Percentiles rank a stretch among this genome's conserved stretches.
These are phyloP conservation scores for Heliconius congener DNA, from an alignment of 1,140 invertebrate genomes.

Conservation along the genomic window DNA sequence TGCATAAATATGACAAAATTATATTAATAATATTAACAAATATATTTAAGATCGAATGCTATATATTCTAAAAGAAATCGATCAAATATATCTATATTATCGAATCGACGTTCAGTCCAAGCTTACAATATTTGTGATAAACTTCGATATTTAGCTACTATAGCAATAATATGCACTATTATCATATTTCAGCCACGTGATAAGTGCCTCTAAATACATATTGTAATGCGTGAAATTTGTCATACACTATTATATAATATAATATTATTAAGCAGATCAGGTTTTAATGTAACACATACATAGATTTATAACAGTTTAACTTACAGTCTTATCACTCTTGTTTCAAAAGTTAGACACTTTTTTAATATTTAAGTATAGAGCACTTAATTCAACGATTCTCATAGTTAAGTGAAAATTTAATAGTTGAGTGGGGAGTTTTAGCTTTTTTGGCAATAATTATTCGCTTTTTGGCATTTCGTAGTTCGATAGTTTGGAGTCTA, in stretches of 20 bases:
- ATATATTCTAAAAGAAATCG: conserved; percentile 23
- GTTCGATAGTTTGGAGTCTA: conserved; percentile 65
- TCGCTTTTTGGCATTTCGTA: conserved; percentile 73
- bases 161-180: conserved; percentile 68
- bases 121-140: conserved; percentile 75
- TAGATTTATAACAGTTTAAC: conserved; percentile 44
- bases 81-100: conserved; percentile 29
- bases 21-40: conserved; percentile 16
- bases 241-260: conserved; percentile 34
- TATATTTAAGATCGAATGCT: conserved; percentile 22
- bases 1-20: conserved; percentile 48
- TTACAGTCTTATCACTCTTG: conserved; percentile 40
- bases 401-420: conserved; percentile 44
- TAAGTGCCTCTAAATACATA: conserved; percentile 71
- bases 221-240: conserved; percentile 50
- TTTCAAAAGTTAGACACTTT: conserved; percentile 48
- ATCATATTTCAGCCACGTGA: conserved; percentile 59
- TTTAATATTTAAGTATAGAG: conserved; percentile 60
- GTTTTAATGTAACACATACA: conserved; percentile 43
- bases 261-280: conserved; percentile 39
- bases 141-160: conserved; percentile 62
- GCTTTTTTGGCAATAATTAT: conserved; percentile 74
- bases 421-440: conserved; percentile 55
- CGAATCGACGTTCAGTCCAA: conserved; percentile 63
- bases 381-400: conserved; percentile 67